Conservation (phyloP, 2,888 invertebrate genomes). For the Pristionchus arcanus region DNA sequence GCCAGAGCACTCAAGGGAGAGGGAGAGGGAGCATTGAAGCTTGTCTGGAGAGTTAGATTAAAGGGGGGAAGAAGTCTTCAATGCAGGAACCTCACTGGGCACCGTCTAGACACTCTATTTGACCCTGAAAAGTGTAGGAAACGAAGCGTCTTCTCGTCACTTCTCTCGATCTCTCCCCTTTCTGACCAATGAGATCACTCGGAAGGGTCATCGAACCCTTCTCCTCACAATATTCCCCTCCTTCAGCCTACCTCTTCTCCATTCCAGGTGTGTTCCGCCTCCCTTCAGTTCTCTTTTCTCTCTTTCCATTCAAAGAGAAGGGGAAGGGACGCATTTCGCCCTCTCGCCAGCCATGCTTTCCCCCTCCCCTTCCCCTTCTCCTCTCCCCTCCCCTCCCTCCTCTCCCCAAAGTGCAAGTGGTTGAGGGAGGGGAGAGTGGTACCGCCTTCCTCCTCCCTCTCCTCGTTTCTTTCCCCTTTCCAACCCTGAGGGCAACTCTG, state of each 20-base stretch:
- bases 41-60: background rate
- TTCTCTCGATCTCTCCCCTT: too few relatives aligned
- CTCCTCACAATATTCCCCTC: too few relatives aligned
- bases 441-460: conserved; percentile 6
- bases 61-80: too few relatives aligned
- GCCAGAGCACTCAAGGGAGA: background rate
- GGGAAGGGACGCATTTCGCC: background rate
- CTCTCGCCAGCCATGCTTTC: conserved; percentile 13
- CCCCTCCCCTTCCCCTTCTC: too few relatives aligned
- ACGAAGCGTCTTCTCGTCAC: too few relatives aligned
- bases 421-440: conserved; percentile 32
- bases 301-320: background rate
- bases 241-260: background rate
- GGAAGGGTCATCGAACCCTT: too few relatives aligned
- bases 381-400: conserved; percentile 12
- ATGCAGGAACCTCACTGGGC: too few relatives aligned
- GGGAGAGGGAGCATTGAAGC: background rate
- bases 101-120: background rate
- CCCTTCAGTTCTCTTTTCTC: conserved; percentile 1
- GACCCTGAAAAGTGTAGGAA: background rate
- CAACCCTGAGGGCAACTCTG: background rate
- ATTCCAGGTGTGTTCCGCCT: background rate
- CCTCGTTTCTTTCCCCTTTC: background rate
- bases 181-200: too few relatives aligned
- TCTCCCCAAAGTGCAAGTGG: conserved; percentile 39